Conservation (phyloP, 2,888 invertebrate species). For the Myathropa florea region DNA sequence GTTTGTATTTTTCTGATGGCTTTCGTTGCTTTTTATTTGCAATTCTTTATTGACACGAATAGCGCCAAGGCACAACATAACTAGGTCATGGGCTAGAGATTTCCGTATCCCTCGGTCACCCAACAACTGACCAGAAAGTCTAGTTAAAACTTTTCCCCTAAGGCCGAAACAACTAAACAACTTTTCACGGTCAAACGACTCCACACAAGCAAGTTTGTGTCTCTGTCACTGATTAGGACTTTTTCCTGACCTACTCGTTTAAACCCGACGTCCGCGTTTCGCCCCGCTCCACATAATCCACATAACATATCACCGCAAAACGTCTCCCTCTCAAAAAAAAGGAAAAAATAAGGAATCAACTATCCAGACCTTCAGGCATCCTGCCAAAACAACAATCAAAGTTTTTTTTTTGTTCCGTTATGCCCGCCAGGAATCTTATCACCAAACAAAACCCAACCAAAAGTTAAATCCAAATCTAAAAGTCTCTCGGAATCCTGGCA, state of each 20-base stretch:
- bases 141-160: background rate
- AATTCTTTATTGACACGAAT: too few relatives aligned
- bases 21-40: too few relatives aligned
- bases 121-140: background rate
- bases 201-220: constrained; percentile 49
- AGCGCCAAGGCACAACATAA: background rate
- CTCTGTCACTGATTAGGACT: constrained; percentile 64
- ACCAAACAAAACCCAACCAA: constrained; percentile 43
- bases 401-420: constrained; percentile 6
- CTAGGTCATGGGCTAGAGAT: background rate
- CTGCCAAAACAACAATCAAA: constrained; percentile 68
- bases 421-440: constrained; percentile 66
- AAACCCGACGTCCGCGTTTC: background rate
- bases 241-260: constrained; percentile 57
- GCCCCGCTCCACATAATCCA: background rate
- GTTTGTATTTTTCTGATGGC: too few relatives aligned
- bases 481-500: constrained; percentile 53
- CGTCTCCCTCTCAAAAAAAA: constrained; percentile 3
- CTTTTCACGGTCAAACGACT: constrained; percentile 52
- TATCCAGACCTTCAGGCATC: constrained; percentile 54
- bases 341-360: constrained; percentile 13
- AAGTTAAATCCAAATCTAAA: constrained; percentile 62
- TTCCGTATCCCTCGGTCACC: background rate
- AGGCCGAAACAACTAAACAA: constrained; percentile 18
- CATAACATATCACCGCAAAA: constrained; percentile 25